Evolutionary conservation across 2,113 vertebrate species (phyloP).

Genomic region (Eptesicus fuscus): DNA sequence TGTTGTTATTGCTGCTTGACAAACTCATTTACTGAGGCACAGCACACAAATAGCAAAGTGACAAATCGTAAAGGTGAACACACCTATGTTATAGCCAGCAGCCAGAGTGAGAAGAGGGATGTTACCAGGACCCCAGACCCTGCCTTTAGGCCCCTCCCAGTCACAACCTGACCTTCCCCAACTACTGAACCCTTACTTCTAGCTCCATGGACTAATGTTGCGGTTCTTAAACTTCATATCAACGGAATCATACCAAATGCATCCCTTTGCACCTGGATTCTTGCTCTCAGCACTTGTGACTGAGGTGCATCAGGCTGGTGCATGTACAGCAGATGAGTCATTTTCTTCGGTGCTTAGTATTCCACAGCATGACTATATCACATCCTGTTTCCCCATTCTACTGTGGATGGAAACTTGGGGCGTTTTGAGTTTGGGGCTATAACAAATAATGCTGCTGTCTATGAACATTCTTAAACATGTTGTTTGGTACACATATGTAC

Average conservation of each 20-base stretch:
- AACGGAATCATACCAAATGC: not conserved
- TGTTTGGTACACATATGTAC: not conserved
- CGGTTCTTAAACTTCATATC: not conserved
- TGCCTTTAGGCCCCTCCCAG: not conserved
- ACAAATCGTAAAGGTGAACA: not conserved
- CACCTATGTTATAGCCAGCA: not conserved
- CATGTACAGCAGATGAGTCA: not conserved
- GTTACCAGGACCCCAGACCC: not conserved
- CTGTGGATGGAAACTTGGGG: not conserved
- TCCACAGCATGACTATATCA: not conserved
- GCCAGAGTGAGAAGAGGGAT: not conserved
- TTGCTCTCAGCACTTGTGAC: not conserved
- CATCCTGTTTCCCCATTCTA: not conserved
- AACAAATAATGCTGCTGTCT: not conserved
- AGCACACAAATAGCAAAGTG: not conserved
- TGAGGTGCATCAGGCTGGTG: not conserved
- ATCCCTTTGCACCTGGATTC: not conserved
- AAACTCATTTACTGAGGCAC: not conserved
- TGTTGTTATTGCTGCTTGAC: not conserved
- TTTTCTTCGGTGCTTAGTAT: not conserved
- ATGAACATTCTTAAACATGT: not conserved
- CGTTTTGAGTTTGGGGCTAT: not conserved
- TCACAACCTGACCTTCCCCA: not conserved
- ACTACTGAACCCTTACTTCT: not conserved
- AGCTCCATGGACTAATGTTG: not conserved